A percentile compares a stretch with the other conserved stretches of the same genome.
These are phyloP conservation scores for Coranthus polyacanthus DNA, from an alignment of 2,797 vertebrate species.

Conservation along the genomic window DNA sequence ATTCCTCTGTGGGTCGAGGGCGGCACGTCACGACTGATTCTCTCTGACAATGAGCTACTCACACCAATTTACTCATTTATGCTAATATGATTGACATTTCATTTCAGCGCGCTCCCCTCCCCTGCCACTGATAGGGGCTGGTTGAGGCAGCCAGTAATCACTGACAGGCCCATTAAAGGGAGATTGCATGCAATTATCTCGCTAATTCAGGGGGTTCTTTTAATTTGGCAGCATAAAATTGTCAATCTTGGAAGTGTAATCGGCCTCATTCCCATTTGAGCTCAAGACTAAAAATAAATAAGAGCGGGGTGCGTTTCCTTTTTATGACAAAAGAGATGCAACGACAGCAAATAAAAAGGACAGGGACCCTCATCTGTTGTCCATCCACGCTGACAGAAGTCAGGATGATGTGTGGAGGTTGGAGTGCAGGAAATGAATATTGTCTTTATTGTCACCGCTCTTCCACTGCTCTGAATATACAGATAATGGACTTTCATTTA, in stretches of 20 bases:
- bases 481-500: conserved; percentile 17
- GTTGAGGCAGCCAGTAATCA: conserved; percentile 85
- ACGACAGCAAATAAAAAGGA: conserved; percentile 26
- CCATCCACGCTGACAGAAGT: conserved; percentile 18
- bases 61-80: conserved; percentile 93
- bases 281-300: conserved; percentile 77
- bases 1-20: conserved; percentile 68
- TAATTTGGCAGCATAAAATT: conserved; percentile 96
- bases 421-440: conserved; percentile 36
- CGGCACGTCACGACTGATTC: conserved; percentile 90
- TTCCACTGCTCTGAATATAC: conserved; percentile 20
- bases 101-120: conserved; percentile 77
- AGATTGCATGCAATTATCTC: conserved; percentile 93
- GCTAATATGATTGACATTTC: conserved; percentile 95
- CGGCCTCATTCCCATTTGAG: conserved; percentile 74
- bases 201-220: conserved; percentile 93
- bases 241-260: conserved; percentile 83
- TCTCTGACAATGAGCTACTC: conserved; percentile 93
- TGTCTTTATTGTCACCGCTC: conserved; percentile 38
- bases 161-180: conserved; percentile 88
- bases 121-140: conserved; percentile 78
- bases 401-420: conserved; percentile 10
- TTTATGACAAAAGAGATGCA: conserved; percentile 56
- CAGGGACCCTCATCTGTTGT: conserved; percentile 19
- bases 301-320: conserved; percentile 34